These are phyloP conservation scores for Drosophila dunni DNA, from an alignment of 1,140 invertebrate species.

Conservation along the genomic window DNA sequence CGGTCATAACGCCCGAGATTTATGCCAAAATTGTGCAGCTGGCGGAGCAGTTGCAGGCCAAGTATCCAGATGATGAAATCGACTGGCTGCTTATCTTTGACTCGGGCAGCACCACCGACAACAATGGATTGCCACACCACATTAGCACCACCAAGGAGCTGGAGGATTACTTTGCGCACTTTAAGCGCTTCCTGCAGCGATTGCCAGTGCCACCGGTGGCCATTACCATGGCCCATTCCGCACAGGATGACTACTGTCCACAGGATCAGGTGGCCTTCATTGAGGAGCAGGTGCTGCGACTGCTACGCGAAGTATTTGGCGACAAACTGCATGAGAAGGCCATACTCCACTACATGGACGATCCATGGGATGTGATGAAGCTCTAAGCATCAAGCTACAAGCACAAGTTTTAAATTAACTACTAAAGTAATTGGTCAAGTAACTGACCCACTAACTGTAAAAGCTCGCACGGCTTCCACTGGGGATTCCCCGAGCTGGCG, in stretches of 20 bases:
- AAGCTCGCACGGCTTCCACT: slow-evolving; percentile 7
- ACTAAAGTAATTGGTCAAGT: slow-evolving; percentile 2
- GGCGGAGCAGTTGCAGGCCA: slow-evolving; percentile 85
- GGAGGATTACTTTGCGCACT: slow-evolving; percentile 86
- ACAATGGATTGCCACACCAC: slow-evolving; percentile 91
- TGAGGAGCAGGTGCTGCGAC: slow-evolving; percentile 87
- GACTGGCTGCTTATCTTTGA: slow-evolving; percentile 93
- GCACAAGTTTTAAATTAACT: slow-evolving; percentile 20
- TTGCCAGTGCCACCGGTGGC: slow-evolving; percentile 89
- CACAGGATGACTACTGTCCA: slow-evolving; percentile 95
- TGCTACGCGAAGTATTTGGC: slow-evolving; percentile 80
- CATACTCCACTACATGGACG: slow-evolving; percentile 80
- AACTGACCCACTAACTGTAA: no score
- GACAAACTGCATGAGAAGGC: slow-evolving; percentile 75
- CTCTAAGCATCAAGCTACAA: slow-evolving; percentile 82
- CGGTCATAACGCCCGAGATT: slow-evolving; percentile 60
- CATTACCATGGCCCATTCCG: slow-evolving; percentile 92
- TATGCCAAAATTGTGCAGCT: slow-evolving; percentile 85
- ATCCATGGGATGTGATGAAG: slow-evolving; percentile 83
- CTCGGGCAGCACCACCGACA: slow-evolving; percentile 94
- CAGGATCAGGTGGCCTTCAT: slow-evolving; percentile 90
- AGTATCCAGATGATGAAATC: slow-evolving; percentile 87
- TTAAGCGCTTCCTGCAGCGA: slow-evolving; percentile 87
- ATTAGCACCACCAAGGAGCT: slow-evolving; percentile 90
- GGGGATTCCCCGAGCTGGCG: neutral